These are phyloP conservation scores for Crotalus tigris DNA, from an alignment of 2,113 vertebrate genomes.

Conservation along the genomic window DNA sequence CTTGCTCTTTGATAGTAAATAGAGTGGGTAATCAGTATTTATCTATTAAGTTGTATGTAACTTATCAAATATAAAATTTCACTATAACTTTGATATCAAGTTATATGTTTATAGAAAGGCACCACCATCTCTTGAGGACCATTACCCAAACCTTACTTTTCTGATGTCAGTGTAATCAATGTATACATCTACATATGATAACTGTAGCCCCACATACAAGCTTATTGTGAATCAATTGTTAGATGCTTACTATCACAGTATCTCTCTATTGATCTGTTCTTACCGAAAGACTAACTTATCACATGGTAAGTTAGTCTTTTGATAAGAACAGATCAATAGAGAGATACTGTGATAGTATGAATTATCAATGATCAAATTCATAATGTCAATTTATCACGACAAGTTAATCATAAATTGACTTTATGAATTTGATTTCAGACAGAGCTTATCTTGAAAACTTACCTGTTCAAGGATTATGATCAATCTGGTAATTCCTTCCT, in stretches of 20 bases:
- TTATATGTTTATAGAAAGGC: not conserved
- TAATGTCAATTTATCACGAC: not conserved
- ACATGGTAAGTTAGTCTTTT: too few relatives aligned
- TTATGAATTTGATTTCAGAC: not conserved
- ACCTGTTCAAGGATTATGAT: not conserved
- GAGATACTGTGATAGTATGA: too few relatives aligned
- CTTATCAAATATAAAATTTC: not conserved
- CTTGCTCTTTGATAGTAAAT: not conserved
- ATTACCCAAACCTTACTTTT: not conserved
- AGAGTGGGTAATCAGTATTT: not conserved
- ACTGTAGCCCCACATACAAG: not conserved
- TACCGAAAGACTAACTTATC: not conserved
- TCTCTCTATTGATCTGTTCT: not conserved
- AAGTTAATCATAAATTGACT: not conserved
- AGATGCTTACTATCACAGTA: not conserved
- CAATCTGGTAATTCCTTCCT: not conserved
- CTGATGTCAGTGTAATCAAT: not conserved
- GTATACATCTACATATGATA: not conserved
- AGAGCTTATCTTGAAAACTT: not conserved
- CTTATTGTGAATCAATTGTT: not conserved
- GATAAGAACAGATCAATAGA: too few relatives aligned
- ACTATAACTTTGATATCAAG: not conserved
- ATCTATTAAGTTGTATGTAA: not conserved
- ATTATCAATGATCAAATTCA: too few relatives aligned
- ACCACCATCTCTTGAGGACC: not conserved